phyloP scores from a whole-genome alignment of 1,140 invertebrate genomes.

The Mizuhopecten yessoensis region DNA sequence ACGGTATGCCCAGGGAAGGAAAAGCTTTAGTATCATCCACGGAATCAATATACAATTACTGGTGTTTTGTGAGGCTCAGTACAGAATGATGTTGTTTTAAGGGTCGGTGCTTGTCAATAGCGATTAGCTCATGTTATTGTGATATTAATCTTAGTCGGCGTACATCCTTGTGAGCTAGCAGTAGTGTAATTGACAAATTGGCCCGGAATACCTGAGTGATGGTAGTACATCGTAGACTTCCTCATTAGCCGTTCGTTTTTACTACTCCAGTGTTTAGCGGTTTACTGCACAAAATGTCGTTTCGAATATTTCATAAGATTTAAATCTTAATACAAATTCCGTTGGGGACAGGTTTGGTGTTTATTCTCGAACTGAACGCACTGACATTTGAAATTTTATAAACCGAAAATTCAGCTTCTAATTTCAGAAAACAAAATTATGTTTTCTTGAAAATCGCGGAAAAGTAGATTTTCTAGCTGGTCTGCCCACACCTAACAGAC shows the following conservation, averaged over 20 bases:
- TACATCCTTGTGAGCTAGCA: not conserved
- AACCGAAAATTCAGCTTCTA: no score
- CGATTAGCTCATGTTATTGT: conserved; percentile 27
- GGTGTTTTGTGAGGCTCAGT: not conserved
- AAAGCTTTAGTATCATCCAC: not conserved
- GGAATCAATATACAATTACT: conserved; percentile 29
- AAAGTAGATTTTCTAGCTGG: no score
- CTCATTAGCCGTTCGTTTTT: not conserved
- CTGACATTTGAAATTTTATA: no score
- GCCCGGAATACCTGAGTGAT: not conserved
- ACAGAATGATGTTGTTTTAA: conserved; percentile 29
- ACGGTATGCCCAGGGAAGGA: not conserved
- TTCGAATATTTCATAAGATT: no score
- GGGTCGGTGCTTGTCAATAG: conserved; percentile 1
- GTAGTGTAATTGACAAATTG: conserved; percentile 21
- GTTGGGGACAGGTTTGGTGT: no score
- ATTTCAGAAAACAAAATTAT: not conserved
- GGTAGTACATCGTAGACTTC: not conserved
- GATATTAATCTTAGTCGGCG: conserved; percentile 5
- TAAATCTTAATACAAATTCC: no score
- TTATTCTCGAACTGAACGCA: no score
- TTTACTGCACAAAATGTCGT: no score
- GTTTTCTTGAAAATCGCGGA: no score
- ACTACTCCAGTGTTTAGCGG: not conserved
- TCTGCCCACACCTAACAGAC: no score